Evolutionary conservation across 92 coral and sea anemone species (phyloP), one percentile per base, ranked within the genome.

Genomic region (Phenganax subtilis): DNA sequence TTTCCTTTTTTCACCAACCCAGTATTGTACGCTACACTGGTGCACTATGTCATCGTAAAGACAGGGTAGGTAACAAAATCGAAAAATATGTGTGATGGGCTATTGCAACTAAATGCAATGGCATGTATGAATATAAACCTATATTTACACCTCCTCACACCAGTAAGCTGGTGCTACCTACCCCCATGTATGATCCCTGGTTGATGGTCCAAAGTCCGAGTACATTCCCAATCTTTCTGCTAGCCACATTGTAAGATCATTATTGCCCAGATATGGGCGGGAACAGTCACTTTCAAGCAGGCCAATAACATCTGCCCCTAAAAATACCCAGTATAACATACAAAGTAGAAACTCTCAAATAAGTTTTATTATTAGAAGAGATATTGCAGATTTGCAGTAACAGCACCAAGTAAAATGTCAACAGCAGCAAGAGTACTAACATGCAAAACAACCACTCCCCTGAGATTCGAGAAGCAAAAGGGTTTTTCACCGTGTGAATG

Each of bases 121-220:
- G 47, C 47, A 1, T 37, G 47, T 5, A 37, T 37, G 3, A 37
- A 1, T 37, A 37, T 37, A 37, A 37, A 29, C 65, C 3, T 7
- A 12, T 10, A 25, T 1, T 20, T 59, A n/a, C 11, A 0, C 55
- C 20, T 52, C 29, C 4, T 62, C 9, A 0, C 17, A 63, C 57
- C n/a, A 57, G 28, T 15, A 25, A 15, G 27, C 25, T 60, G 9
- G 2, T 30, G n/a, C 31, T 20, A n/a, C 88, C 85, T 85, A 94
- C 98, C 98, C 98, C 98, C 98, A 94, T 0, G 98, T 94, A 82
- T 94, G 98, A 72, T 94, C 98, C 67, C 91, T 91, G 65, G 98
- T 94, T 25, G 98, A 90, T 0, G 98, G 97, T 51, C 98, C 98
- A 88, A 94, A 94, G 82, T 94, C 98, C 9, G 92, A 70, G 84